Evolutionary conservation across 2,888 invertebrate genomes (phyloP).

Genomic region (Trichacis sp.): DNA sequence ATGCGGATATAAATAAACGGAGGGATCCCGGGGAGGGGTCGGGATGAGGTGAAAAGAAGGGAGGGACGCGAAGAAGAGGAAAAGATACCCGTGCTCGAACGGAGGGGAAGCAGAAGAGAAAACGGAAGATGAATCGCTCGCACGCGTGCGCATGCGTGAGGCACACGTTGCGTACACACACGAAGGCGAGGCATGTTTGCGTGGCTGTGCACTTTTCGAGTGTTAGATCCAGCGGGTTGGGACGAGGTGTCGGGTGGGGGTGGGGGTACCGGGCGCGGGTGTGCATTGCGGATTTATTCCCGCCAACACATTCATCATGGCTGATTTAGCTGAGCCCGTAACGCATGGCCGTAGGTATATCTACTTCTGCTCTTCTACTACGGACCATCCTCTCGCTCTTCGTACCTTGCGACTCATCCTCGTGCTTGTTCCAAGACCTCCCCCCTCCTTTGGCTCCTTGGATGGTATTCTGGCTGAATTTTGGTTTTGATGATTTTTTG

Average conservation of each 20-base stretch:
- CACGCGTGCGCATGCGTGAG: slow-evolving; percentile 49
- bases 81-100: slow-evolving; percentile 14
- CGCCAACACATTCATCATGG: slow-evolving; percentile 67
- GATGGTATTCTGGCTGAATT: slow-evolving; percentile 49
- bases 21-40: slow-evolving; percentile 3
- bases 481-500: slow-evolving; percentile 61
- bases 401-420: slow-evolving; percentile 38
- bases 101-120: slow-evolving; percentile 41
- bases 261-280: slow-evolving; percentile 64
- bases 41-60: slow-evolving; percentile 22
- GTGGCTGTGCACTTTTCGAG: slow-evolving; percentile 17
- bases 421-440: slow-evolving; percentile 33
- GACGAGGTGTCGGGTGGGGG: slow-evolving; percentile 31
- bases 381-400: slow-evolving; percentile 38
- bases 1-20: slow-evolving; percentile 54
- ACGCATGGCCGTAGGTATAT: slow-evolving; percentile 61
- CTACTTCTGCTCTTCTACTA: slow-evolving; percentile 43
- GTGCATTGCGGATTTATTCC: slow-evolving; percentile 69
- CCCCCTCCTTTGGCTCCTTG: slow-evolving; percentile 30
- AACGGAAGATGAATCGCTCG: slow-evolving; percentile 29
- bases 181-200: slow-evolving; percentile 10
- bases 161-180: slow-evolving; percentile 41
- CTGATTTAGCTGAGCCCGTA: slow-evolving; percentile 70
- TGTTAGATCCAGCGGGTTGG: slow-evolving; percentile 30
- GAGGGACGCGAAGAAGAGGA: slow-evolving; percentile 29